Evolutionary conservation across 2,888 invertebrate species (phyloP).

Genomic region (Aphelenchoides bicaudatus): DNA sequence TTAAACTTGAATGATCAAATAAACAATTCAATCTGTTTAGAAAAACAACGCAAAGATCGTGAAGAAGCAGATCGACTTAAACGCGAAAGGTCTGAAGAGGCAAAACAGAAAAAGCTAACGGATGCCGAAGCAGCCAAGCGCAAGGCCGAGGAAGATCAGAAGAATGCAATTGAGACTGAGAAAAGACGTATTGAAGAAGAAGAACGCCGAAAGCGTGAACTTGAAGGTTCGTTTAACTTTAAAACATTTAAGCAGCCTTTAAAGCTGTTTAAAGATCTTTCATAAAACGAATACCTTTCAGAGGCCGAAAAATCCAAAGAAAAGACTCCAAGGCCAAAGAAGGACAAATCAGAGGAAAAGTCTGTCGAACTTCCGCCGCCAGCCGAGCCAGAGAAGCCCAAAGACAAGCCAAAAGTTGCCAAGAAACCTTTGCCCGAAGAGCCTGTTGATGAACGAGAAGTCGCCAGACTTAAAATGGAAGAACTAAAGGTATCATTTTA

Average conservation of each 20-base stretch:
- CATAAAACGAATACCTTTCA: too few species aligned
- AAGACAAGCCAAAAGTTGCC: too few species aligned
- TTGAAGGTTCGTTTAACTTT: constrained; percentile 15
- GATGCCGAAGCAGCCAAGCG: constrained; percentile 6
- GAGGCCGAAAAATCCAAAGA: too few species aligned
- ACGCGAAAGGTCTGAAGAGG: constrained; percentile 22
- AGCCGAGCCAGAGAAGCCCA: too few species aligned
- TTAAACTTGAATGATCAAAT: too few species aligned
- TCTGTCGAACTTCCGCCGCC: too few species aligned
- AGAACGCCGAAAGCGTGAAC: constrained; percentile 23
- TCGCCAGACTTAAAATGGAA: background rate
- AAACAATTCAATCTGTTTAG: background rate
- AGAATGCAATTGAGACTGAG: constrained; percentile 2
- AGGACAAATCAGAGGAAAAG: too few species aligned
- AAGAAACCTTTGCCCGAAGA: background rate
- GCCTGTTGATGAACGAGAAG: background rate
- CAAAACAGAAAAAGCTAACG: constrained; percentile 7
- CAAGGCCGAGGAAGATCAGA: constrained; percentile 23
- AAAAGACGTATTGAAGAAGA: constrained; percentile 18
- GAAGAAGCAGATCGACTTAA: constrained; percentile 18
- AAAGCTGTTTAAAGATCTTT: too few species aligned
- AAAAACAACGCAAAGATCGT: too few species aligned
- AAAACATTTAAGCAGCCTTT: too few species aligned
- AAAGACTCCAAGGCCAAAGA: too few species aligned
- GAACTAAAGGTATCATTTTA: too few species aligned